phyloP scores from a whole-genome alignment of 2,888 invertebrate genomes.

The Campaea margaritaria region DNA sequence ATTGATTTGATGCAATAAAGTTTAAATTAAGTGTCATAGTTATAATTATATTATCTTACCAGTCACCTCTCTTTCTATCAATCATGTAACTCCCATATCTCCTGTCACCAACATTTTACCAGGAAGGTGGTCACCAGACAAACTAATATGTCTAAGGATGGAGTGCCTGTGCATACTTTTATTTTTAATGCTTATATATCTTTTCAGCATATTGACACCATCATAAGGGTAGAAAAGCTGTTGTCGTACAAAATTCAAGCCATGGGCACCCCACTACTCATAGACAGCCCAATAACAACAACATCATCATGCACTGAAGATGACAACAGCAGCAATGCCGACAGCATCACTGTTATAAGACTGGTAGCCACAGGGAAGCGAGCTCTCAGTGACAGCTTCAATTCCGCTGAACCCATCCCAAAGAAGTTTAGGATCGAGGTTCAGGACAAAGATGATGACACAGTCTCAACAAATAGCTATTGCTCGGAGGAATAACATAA shows the following conservation, averaged over 20 bases:
- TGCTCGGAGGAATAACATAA: conserved; percentile 51
- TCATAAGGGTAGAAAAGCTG: conserved; percentile 69
- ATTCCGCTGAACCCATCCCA: conserved; percentile 67
- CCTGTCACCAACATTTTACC: too few species aligned
- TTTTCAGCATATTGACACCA: conserved; percentile 68
- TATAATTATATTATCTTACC: too few species aligned
- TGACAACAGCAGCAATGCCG: conserved; percentile 53
- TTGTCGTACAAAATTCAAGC: conserved; percentile 54
- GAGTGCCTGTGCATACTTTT: too few species aligned
- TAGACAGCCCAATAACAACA: conserved; percentile 52
- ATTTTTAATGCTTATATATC: conserved; percentile 14
- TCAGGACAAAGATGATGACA: conserved; percentile 60
- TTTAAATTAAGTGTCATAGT: too few species aligned
- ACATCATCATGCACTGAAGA: conserved; percentile 54
- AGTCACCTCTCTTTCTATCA: too few species aligned
- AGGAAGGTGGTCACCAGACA: too few species aligned
- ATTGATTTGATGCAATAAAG: too few species aligned
- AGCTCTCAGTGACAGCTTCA: conserved; percentile 62
- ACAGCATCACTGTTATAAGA: conserved; percentile 56
- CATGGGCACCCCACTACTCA: conserved; percentile 46
- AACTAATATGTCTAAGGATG: too few species aligned
- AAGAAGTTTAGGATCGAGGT: conserved; percentile 63
- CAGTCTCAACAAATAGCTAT: conserved; percentile 62
- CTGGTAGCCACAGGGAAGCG: conserved; percentile 64
- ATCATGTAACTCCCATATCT: too few species aligned